Base-by-base conservation (phyloP, 2,888 invertebrate genomes). In the Drosophila lacicola region DNA sequence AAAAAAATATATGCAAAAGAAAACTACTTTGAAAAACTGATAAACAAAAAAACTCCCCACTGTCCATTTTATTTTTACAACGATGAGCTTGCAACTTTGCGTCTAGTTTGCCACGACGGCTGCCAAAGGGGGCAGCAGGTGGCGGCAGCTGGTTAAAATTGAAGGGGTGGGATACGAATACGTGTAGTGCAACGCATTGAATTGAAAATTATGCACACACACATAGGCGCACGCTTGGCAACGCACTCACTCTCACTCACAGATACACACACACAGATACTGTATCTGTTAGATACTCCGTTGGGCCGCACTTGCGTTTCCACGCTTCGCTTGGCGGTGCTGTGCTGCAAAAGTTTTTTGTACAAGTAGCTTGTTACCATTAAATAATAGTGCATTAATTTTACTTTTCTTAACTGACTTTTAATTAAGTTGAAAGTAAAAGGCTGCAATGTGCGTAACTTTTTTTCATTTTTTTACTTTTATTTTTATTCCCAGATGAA, bases 351-450 rank as follows among this genome's bases (percentile, higher is more conserved):
- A 79, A 80, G 66, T 72, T 73, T 62, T 41, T 29, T 29, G 29
- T 29, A 29, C 29, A 29, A 29, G 49, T 34, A 42, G 66, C 72
- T 66, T 65, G 72, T 58, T 70, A 64, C 66, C 65, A 67, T 77
- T 70, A 64, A 80, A 78, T 78, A 78, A 77, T 77, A 62, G 73
- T 50, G 61, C 63, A 77, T 78, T 80, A 87, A 81, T 84, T 89
- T 83, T 68, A 73, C 73, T 75, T 69, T 71, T 70, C 56, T 53
- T 69, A 53, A 60, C 75, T 68, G 82, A 82, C 74, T 83, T 88
- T 89, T 75, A 86, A 78, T 77, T 88, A 77, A 90, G 83, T 77
- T 88, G 75, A 77, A 82, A 86, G 82, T 80, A 74, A 75, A 74
- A 74, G 81, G 72, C 74, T 87, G 72, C 74, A 58, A 36, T 46